phyloP scores from a whole-genome alignment of 1,140 invertebrate genomes.

The Micrasema longulum region DNA sequence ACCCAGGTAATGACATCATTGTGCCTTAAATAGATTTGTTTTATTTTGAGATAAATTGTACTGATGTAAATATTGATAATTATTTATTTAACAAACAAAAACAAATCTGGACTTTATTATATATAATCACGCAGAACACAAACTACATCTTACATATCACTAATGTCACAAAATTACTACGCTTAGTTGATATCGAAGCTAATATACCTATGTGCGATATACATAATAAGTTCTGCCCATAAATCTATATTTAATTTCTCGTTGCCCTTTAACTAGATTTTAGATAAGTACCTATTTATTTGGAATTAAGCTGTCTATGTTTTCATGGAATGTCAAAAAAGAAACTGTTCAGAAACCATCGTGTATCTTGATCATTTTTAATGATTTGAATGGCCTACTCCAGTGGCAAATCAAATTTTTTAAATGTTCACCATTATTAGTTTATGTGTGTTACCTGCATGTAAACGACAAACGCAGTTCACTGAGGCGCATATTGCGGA shows the following conservation, averaged over 20 bases:
- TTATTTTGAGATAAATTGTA: slow-evolving; percentile 35
- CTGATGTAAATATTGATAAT: slow-evolving; percentile 25
- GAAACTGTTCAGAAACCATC: background rate
- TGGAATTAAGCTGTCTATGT: background rate
- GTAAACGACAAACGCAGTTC: too few relatives aligned
- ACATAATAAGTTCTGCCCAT: background rate
- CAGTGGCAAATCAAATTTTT: too few relatives aligned
- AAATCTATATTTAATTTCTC: background rate
- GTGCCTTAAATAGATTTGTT: slow-evolving; percentile 35
- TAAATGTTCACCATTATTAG: too few relatives aligned
- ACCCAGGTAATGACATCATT: slow-evolving; percentile 7
- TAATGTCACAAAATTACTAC: background rate
- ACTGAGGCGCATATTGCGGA: too few relatives aligned
- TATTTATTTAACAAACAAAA: background rate
- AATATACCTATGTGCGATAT: background rate
- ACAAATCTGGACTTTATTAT: background rate
- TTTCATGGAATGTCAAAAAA: background rate
- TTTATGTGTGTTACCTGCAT: too few relatives aligned
- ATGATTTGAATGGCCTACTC: too few relatives aligned
- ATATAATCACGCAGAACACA: background rate
- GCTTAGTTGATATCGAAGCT: background rate
- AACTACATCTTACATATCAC: slow-evolving; percentile 10
- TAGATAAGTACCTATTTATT: background rate
- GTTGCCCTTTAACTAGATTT: background rate
- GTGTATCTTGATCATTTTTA: too few relatives aligned